These are phyloP conservation scores for Acronicta leporina DNA, from an alignment of 2,888 invertebrate species.

Conservation along the genomic window DNA sequence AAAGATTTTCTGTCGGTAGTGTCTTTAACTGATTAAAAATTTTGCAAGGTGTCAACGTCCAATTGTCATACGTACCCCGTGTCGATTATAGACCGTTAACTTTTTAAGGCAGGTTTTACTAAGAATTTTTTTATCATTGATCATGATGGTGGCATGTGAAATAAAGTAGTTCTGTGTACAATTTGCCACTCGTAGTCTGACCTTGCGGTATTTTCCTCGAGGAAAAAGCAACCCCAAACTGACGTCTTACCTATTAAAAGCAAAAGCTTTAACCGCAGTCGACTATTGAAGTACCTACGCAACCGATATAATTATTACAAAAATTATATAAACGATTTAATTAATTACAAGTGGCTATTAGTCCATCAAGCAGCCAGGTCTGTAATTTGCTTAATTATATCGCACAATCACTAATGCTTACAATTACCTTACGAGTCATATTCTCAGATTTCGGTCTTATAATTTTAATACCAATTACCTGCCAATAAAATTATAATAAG, in stretches of 20 bases:
- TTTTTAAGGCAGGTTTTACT: conserved; percentile 20
- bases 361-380: conserved; percentile 27
- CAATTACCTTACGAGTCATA: conserved; percentile 30
- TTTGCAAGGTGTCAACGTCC: conserved; percentile 56
- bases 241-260: background rate
- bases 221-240: conserved; percentile 10
- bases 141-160: conserved; percentile 16
- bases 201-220: conserved; percentile 19
- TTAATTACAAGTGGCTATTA: conserved; percentile 27
- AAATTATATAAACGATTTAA: conserved; percentile 21
- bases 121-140: conserved; percentile 35
- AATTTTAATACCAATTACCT: conserved; percentile 48
- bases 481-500: conserved; percentile 32
- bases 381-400: conserved; percentile 45
- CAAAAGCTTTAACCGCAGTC: conserved; percentile 5
- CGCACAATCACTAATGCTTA: conserved; percentile 25
- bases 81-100: conserved; percentile 41
- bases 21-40: conserved; percentile 56
- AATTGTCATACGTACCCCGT: conserved; percentile 49
- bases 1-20: conserved; percentile 48
- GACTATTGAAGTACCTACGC: conserved; percentile 3
- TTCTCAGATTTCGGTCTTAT: conserved; percentile 44
- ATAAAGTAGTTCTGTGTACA: background rate
- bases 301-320: conserved; percentile 17
- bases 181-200: background rate